These are phyloP conservation scores for Xestia ashworthii DNA, from an alignment of 2,888 invertebrate species.

Conservation along the genomic window DNA sequence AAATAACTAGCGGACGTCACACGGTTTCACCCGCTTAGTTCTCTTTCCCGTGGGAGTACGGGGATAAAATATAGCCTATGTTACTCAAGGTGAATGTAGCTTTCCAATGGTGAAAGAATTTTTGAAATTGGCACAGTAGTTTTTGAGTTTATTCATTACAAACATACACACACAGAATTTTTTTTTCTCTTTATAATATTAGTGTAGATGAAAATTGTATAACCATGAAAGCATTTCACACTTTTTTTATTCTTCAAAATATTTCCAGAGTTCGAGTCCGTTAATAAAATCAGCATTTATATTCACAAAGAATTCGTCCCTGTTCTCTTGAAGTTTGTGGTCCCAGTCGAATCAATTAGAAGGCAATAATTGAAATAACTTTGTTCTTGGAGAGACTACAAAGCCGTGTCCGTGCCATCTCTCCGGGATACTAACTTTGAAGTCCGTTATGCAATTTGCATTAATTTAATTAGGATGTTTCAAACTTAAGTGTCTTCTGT, in stretches of 20 bases:
- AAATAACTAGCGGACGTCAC: too few species aligned
- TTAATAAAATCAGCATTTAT: neutral
- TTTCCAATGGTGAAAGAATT: too few species aligned
- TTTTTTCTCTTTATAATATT: too few species aligned
- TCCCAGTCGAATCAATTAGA: constrained; percentile 21
- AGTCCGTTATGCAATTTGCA: constrained; percentile 34
- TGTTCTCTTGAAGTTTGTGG: constrained; percentile 10
- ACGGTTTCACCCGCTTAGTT: too few species aligned
- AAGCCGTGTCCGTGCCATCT: constrained; percentile 10
- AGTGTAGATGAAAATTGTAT: neutral
- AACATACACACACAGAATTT: too few species aligned
- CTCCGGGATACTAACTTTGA: constrained; percentile 9
- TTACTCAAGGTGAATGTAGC: too few species aligned
- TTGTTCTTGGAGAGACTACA: constrained; percentile 19
- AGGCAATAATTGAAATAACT: constrained; percentile 38
- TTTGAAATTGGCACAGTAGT: too few species aligned
- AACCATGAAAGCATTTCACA: neutral
- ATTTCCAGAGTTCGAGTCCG: neutral
- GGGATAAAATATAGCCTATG: too few species aligned
- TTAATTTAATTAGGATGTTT: constrained; percentile 21
- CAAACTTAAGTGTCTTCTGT: neutral
- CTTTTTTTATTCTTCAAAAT: neutral
- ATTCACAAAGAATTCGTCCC: neutral
- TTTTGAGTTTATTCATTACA: too few species aligned
- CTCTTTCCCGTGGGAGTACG: too few species aligned